Evolutionary conservation across 2,888 invertebrate species (phyloP).

Genomic region (Drosophila merina): DNA sequence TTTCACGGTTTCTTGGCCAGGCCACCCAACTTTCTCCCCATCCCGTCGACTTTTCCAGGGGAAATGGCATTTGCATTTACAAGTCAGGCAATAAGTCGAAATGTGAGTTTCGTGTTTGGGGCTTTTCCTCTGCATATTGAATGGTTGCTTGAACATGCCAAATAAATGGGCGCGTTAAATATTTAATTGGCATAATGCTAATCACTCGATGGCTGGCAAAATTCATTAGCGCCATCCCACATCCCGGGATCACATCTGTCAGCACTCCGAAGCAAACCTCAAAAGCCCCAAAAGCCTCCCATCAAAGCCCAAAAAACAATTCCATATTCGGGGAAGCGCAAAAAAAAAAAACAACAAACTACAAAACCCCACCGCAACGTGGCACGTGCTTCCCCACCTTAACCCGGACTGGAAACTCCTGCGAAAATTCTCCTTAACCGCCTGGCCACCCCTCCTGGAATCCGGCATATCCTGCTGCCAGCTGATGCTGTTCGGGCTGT

Average conservation of each 20-base stretch:
- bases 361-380: conserved; percentile 41
- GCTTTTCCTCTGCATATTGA: conserved; percentile 50
- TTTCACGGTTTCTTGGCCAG: conserved; percentile 11
- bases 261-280: conserved; percentile 45
- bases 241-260: conserved; percentile 51
- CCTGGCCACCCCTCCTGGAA: not conserved
- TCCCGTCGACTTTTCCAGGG: conserved; percentile 1
- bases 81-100: conserved; percentile 39
- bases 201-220: conserved; percentile 71
- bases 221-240: conserved; percentile 59
- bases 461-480: conserved; percentile 13
- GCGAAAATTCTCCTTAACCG: too few species aligned
- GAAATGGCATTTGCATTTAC: conserved; percentile 59
- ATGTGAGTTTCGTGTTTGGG: conserved; percentile 52
- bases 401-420: not conserved
- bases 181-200: conserved; percentile 71
- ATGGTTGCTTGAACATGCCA: conserved; percentile 54
- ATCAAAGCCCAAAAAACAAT: conserved; percentile 24
- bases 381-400: conserved; percentile 37
- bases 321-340: conserved; percentile 20
- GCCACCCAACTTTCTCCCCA: not conserved
- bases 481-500: conserved; percentile 17
- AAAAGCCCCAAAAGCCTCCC: conserved; percentile 21
- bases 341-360: conserved; percentile 47
- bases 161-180: conserved; percentile 68